Evolutionary conservation across 2,888 invertebrate species (phyloP).

Genomic region (Hemithea aestivaria): DNA sequence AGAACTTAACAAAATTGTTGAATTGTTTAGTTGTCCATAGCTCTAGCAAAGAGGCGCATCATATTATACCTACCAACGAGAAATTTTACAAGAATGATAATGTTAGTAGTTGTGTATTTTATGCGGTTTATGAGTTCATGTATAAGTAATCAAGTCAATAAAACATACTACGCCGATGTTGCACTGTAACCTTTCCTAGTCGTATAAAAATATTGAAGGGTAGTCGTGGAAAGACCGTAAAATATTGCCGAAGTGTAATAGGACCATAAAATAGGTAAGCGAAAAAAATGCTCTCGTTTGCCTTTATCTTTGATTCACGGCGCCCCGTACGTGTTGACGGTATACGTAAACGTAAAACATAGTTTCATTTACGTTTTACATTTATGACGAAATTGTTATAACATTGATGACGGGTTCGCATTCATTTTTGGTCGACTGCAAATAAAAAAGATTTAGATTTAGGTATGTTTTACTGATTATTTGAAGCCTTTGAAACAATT

Average conservation of each 20-base stretch:
- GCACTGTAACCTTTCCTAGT: slow-evolving; percentile 22
- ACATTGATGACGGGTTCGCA: slow-evolving; percentile 10
- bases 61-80: no score
- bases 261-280: slow-evolving; percentile 37
- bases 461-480: no score
- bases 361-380: slow-evolving; percentile 17
- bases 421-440: no score
- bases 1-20: no score
- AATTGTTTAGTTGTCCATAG: no score
- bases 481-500: no score
- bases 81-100: no score
- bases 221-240: slow-evolving; percentile 38
- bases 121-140: background rate
- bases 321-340: slow-evolving; percentile 25
- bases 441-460: no score
- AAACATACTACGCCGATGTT: slow-evolving; percentile 14
- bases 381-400: slow-evolving; percentile 2
- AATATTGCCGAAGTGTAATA: slow-evolving; percentile 39
- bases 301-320: slow-evolving; percentile 37
- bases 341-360: slow-evolving; percentile 18
- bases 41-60: no score
- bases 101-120: no score
- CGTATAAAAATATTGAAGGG: slow-evolving; percentile 37
- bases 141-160: slow-evolving; percentile 13
- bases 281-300: slow-evolving; percentile 34